phyloP scores from a whole-genome alignment of 1,140 invertebrate genomes.

The Hydropsyche tenuis region DNA sequence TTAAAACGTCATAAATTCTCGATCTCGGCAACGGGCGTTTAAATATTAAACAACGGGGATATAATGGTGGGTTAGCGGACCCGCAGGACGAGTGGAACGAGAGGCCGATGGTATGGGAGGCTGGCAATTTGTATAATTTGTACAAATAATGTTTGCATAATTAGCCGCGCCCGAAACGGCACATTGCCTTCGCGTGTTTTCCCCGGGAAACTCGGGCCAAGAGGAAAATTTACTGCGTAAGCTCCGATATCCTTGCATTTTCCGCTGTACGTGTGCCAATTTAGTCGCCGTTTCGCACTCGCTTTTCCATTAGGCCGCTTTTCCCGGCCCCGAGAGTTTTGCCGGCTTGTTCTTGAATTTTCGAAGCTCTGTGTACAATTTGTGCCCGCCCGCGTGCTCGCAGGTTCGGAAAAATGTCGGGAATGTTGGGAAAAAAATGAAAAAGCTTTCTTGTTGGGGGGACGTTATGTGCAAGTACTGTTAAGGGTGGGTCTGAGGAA shows the following conservation, averaged over 20 bases:
- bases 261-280: not conserved
- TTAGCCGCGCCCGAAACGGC: slow-evolving; percentile 17
- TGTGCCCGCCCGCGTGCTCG: too few relatives aligned
- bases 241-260: slow-evolving; percentile 7
- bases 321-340: too few relatives aligned
- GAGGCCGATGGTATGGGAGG: not conserved
- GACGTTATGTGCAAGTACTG: too few relatives aligned
- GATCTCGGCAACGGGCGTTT: slow-evolving; percentile 17
- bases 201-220: slow-evolving; percentile 4
- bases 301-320: not conserved
- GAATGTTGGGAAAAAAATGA: too few relatives aligned
- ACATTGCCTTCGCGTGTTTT: slow-evolving; percentile 10
- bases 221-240: slow-evolving; percentile 14
- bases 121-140: slow-evolving; percentile 20
- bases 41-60: slow-evolving; percentile 9
- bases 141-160: slow-evolving; percentile 22
- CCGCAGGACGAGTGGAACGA: too few relatives aligned
- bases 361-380: too few relatives aligned
- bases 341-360: too few relatives aligned
- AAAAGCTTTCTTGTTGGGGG: too few relatives aligned
- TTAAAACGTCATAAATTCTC: slow-evolving; percentile 18
- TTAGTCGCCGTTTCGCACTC: not conserved
- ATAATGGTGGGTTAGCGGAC: too few relatives aligned
- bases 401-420: too few relatives aligned
- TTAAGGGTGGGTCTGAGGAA: too few relatives aligned